Base-by-base conservation (phyloP, 2,113 vertebrate species). In the Candoia aspera region DNA sequence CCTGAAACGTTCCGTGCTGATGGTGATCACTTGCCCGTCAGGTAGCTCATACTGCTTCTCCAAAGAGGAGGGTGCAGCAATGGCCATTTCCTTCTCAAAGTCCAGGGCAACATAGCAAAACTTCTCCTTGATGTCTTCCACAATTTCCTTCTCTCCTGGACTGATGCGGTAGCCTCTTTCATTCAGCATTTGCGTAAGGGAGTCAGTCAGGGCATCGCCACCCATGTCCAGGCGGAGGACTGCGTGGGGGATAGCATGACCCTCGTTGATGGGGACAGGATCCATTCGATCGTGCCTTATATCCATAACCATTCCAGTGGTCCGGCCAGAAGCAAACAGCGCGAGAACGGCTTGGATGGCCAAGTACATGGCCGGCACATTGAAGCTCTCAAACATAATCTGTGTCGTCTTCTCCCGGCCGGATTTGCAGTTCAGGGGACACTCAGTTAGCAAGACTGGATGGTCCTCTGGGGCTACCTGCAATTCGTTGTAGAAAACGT, bases 401-500 rank as follows among this genome's bases (percentile, higher is more conserved):
- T 98, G 98, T 0, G 97, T 97, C 98, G 98, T 98, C 96, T 97
- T 98, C 93, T 98, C 98, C 6, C 97, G 19, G 93, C 97, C 96
- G 93, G 96, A 95, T 12, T 97, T 97, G 3, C 96, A 97, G 90
- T 97, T 98, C 26, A 97, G 92, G 0, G 98, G 97, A 0, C 97
- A 96, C 93, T 98, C 97, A 0, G 97, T 97, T 73, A 98, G 97
- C 91, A 98, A 96, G 46, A 98, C 97, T 0, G 98, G 97, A 60
- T 97, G 97, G 49, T 98, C 98, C 37, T 98, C 97, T 0, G 97
- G 98, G 0, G 97, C 97, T 1, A 98, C 97, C 0, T 96, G 95
- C 37, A 98, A 96, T 95, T 98, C 97, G 0, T 98, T 98, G 97
- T 99, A 99, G 97, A 99, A 99, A 86, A 99, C 99, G 95, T 99